These are phyloP conservation scores for Dynastes grantii DNA, from an alignment of 2,888 invertebrate species.

Conservation along the genomic window DNA sequence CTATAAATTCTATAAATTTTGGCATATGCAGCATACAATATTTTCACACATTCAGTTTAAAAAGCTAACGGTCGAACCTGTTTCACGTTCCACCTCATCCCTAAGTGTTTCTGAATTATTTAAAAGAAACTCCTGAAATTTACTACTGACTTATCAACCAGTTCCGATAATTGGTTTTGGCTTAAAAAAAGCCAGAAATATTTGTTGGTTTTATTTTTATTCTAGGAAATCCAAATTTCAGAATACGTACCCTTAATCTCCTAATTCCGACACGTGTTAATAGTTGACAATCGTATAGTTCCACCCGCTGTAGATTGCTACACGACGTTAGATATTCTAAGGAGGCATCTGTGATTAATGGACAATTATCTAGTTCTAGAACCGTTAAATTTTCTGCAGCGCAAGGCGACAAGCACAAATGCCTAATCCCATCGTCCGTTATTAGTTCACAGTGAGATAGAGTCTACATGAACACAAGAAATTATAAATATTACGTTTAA, in stretches of 20 bases:
- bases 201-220: no score
- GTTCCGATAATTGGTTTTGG: no score
- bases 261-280: slow-evolving; percentile 98
- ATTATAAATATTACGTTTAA: background rate
- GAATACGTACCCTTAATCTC: slow-evolving; percentile 86
- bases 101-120: no score
- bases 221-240: no score
- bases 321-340: slow-evolving; percentile 95
- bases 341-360: slow-evolving; percentile 96
- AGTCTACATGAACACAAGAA: slow-evolving; percentile 76
- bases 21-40: no score
- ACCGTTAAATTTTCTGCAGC: slow-evolving; percentile 95
- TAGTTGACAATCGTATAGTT: slow-evolving; percentile 98
- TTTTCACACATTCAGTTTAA: no score
- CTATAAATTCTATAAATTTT: no score
- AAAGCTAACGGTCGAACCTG: no score
- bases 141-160: no score
- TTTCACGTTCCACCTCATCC: no score
- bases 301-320: slow-evolving; percentile 96
- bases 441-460: slow-evolving; percentile 99
- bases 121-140: no score
- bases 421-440: slow-evolving; percentile 98
- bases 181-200: no score
- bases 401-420: slow-evolving; percentile 93
- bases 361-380: slow-evolving; percentile 98